A percentile compares a stretch with the other conserved stretches of the same genome.
phyloP scores from a whole-genome alignment of 2,113 vertebrate genomes.

The Cyprinodon variegatus region DNA sequence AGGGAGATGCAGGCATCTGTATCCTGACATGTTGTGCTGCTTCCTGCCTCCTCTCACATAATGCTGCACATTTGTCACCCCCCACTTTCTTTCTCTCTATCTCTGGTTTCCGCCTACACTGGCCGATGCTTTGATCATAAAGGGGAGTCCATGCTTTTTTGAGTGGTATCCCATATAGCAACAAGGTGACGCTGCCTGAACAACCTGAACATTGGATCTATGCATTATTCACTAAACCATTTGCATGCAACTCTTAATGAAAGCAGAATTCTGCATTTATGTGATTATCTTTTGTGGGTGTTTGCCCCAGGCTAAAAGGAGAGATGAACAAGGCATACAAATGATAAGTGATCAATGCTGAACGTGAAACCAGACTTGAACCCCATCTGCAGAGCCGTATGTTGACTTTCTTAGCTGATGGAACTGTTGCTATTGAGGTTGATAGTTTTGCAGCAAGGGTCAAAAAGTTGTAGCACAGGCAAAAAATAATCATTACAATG shows the following conservation, averaged over 20 bases:
- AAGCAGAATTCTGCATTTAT: constrained; percentile 32
- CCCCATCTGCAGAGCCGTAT: constrained; percentile 1
- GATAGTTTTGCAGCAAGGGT: too few relatives aligned
- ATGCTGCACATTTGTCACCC: constrained; percentile 63
- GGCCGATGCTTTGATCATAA: constrained; percentile 31
- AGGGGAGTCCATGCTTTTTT: constrained; percentile 49
- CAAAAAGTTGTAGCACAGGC: not conserved
- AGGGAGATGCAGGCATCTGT: constrained; percentile 60
- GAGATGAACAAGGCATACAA: constrained; percentile 37
- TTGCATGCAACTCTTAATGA: constrained; percentile 57
- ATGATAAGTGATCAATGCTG: constrained; percentile 33
- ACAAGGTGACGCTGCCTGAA: constrained; percentile 34
- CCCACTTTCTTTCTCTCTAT: not conserved
- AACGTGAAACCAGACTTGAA: not conserved
- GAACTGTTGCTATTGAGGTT: not conserved
- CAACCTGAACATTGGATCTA: constrained; percentile 22
- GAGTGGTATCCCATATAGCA: constrained; percentile 56
- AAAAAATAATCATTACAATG: not conserved
- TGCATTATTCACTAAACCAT: constrained; percentile 71
- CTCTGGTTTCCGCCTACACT: constrained; percentile 50
- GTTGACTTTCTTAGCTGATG: not conserved
- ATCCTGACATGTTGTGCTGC: constrained; percentile 63
- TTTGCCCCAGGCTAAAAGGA: constrained; percentile 27
- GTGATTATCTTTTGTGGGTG: constrained; percentile 44
- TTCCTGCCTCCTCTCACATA: constrained; percentile 67